Evolutionary conservation across 2,113 vertebrate species (phyloP).

Genomic region (Ciconia maguari): DNA sequence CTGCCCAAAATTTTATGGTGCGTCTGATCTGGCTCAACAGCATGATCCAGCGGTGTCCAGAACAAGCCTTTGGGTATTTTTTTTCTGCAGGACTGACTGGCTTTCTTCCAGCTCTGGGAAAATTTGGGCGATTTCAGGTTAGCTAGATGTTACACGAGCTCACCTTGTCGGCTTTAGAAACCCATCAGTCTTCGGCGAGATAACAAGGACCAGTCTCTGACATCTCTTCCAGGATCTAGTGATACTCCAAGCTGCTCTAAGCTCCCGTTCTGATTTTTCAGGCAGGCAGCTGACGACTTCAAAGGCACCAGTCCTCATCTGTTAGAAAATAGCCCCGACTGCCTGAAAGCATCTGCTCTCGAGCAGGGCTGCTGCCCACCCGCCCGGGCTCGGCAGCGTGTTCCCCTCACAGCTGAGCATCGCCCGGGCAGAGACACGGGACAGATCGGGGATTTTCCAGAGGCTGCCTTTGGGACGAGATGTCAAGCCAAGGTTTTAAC

Average conservation of each 20-base stretch:
- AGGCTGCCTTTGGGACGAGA: not conserved
- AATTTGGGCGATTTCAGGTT: not conserved
- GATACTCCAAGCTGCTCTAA: not conserved
- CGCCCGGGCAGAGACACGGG: rapidly evolving
- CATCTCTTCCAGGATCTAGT: not conserved
- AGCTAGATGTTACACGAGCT: not conserved
- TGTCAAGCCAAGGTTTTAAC: not conserved
- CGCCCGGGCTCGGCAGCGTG: rapidly evolving
- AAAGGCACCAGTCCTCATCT: not conserved
- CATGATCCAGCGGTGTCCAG: not conserved
- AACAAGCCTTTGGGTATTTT: not conserved
- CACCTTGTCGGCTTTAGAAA: not conserved
- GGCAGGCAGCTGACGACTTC: not conserved
- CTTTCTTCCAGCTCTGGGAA: not conserved
- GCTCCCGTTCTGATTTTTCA: not conserved
- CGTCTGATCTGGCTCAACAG: not conserved
- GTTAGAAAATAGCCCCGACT: not conserved
- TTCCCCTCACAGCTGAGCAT: not conserved
- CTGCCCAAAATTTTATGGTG: not conserved
- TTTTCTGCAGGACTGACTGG: not conserved
- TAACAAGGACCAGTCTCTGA: not conserved
- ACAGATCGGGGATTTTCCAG: not conserved
- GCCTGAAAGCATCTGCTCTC: not conserved
- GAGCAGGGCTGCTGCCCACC: not conserved
- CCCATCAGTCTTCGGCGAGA: not conserved